A percentile compares a stretch with the other conserved stretches of the same genome.
Evolutionary conservation across 2,888 invertebrate species (phyloP).

Genomic region (Dione vanillae): DNA sequence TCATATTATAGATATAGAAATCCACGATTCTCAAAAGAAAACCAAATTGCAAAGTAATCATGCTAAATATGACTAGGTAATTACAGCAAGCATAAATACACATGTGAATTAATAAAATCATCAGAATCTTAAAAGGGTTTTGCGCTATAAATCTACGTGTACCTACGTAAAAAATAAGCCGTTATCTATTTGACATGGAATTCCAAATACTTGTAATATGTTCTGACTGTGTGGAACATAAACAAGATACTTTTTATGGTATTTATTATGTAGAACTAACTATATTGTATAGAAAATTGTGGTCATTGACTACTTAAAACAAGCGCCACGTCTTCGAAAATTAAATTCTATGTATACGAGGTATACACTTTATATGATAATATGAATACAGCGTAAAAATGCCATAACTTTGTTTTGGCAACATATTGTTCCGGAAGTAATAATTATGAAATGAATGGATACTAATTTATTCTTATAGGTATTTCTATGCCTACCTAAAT

Average conservation of each 20-base stretch:
- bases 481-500: background rate
- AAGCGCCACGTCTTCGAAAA: background rate
- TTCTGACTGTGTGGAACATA: conserved; percentile 10
- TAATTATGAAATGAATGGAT: background rate
- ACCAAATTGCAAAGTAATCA: background rate
- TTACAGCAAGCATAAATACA: too few relatives aligned
- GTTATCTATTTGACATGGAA: conserved; percentile 19
- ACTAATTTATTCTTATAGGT: background rate
- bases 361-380: too few relatives aligned
- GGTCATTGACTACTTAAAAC: background rate
- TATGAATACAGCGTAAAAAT: too few relatives aligned
- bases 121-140: background rate
- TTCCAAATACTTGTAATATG: conserved; percentile 10
- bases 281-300: conserved; percentile 7
- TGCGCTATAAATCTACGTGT: background rate
- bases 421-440: background rate
- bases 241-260: conserved; percentile 19
- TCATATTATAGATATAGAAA: too few relatives aligned
- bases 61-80: background rate
- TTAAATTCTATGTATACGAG: background rate
- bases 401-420: too few relatives aligned
- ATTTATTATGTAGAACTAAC: conserved; percentile 10
- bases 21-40: background rate
- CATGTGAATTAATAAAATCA: background rate
- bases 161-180: conserved; percentile 12